A percentile compares a stretch with the other conserved stretches of the same genome.
Conservation (phyloP, 2,888 invertebrate genomes). For the Zootermopsis nevadensis region DNA sequence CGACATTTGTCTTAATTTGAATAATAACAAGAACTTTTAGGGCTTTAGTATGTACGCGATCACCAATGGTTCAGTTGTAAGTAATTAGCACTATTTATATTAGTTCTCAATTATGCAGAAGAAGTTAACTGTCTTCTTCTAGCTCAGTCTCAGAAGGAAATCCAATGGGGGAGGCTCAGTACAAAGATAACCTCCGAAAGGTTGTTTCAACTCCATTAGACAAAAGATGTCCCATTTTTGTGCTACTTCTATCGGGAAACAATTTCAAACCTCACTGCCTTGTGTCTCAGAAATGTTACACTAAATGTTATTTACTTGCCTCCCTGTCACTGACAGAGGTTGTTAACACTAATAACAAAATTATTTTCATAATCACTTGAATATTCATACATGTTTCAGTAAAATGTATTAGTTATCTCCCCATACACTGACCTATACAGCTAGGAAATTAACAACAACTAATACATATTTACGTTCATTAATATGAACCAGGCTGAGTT, state of each 20-base stretch:
- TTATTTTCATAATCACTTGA: not conserved
- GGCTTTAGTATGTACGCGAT: slow-evolving; percentile 6
- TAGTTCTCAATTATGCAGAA: slow-evolving; percentile 22
- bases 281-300: not conserved
- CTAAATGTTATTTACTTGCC: not conserved
- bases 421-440: too few species aligned
- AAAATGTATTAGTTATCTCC: too few species aligned
- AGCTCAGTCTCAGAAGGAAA: not conserved
- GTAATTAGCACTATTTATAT: slow-evolving; percentile 11
- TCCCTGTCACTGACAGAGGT: not conserved
- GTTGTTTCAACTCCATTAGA: not conserved
- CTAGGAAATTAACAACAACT: too few species aligned
- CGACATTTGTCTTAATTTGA: too few species aligned
- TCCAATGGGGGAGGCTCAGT: not conserved
- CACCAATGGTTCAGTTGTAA: slow-evolving; percentile 19
- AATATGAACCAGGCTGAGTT: too few species aligned
- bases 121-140: not conserved
- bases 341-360: not conserved
- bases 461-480: too few species aligned
- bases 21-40: not conserved
- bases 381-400: not conserved
- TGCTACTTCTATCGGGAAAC: not conserved
- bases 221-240: not conserved
- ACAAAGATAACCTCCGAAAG: not conserved
- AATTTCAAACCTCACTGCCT: slow-evolving; percentile 13